Evolutionary conservation across 2,888 invertebrate genomes (phyloP).

Genomic region (Cryptus armator): DNA sequence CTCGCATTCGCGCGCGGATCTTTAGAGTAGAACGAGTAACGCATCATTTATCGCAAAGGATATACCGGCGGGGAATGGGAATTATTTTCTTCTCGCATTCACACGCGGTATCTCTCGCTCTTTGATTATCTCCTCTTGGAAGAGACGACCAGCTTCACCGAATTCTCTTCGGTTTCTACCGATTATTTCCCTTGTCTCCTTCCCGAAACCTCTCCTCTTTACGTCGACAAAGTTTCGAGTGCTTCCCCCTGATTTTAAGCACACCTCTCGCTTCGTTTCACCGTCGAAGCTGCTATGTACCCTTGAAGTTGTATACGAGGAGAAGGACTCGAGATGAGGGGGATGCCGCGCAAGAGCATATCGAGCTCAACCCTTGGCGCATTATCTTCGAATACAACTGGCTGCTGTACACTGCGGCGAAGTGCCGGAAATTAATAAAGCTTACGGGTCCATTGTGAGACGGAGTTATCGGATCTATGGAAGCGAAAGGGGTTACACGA

Average conservation of each 20-base stretch:
- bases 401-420: conserved; percentile 48
- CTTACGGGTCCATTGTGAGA: conserved; percentile 36
- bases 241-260: conserved; percentile 66
- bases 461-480: conserved; percentile 2
- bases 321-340: conserved; percentile 26
- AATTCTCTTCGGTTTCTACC: conserved; percentile 49
- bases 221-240: conserved; percentile 65
- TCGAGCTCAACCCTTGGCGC: conserved; percentile 52
- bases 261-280: conserved; percentile 48
- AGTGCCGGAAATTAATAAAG: conserved; percentile 73
- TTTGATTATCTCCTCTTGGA: conserved; percentile 58
- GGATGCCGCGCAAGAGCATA: conserved; percentile 34
- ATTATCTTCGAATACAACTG: conserved; percentile 53
- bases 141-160: conserved; percentile 38
- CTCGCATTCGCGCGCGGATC: conserved; percentile 51
- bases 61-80: conserved; percentile 53
- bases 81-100: conserved; percentile 51
- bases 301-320: conserved; percentile 23
- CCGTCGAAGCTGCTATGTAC: conserved; percentile 47
- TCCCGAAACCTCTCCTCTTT: conserved; percentile 28
- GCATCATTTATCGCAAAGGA: conserved; percentile 45
- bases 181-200: conserved; percentile 49
- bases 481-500: neutral
- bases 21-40: conserved; percentile 75
- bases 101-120: conserved; percentile 38